phyloP scores from a whole-genome alignment of 2,797 vertebrate genomes.

The Cryptoprocta ferox region DNA sequence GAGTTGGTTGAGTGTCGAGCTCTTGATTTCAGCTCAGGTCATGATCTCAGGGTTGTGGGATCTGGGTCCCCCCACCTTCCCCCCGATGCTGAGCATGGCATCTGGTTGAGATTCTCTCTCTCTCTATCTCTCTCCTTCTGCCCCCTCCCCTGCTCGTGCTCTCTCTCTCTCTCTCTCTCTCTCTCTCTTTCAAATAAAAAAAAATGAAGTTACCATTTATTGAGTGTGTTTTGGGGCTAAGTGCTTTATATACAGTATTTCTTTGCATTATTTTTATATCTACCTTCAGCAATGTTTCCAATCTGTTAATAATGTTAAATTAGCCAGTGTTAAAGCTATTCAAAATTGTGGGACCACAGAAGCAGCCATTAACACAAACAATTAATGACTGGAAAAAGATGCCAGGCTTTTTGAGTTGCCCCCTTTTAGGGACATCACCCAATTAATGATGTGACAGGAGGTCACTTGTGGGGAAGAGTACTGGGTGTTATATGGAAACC shows the following conservation, averaged over 20 bases:
- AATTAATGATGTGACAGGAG: not conserved
- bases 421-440: not conserved
- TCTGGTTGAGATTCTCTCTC: too few relatives aligned
- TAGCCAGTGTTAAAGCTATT: not conserved
- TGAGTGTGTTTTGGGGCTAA: not conserved
- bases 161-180: too few relatives aligned
- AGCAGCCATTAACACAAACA: not conserved
- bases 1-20: too few relatives aligned
- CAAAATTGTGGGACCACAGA: not conserved
- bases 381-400: not conserved
- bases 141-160: too few relatives aligned
- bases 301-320: not conserved
- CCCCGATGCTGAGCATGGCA: too few relatives aligned
- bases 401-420: not conserved
- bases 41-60: too few relatives aligned
- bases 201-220: not conserved
- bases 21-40: too few relatives aligned
- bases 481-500: too few relatives aligned
- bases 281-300: not conserved
- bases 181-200: too few relatives aligned
- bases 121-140: too few relatives aligned
- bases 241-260: not conserved
- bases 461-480: too few relatives aligned
- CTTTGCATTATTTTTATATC: slow-evolving; percentile 1
- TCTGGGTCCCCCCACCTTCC: too few relatives aligned